Evolutionary conservation across 2,797 vertebrate species (phyloP), one percentile per base, ranked within the genome.

Genomic region (Sus cebifrons): DNA sequence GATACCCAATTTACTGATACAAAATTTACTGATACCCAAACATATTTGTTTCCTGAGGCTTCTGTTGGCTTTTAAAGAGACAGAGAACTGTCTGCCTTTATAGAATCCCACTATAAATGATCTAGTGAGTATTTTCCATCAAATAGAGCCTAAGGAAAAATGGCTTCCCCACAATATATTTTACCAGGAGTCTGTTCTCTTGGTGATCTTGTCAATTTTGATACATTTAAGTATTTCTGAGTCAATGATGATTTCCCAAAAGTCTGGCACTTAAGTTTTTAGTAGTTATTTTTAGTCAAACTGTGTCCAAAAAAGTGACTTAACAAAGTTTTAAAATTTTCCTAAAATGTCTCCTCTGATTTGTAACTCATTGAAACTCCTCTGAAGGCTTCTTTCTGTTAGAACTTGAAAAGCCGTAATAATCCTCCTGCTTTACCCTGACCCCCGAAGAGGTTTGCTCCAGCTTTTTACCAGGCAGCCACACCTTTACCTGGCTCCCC

Each of bases 141-240:
- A 85, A 29, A 52, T 25, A 83, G 17, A 36, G 12, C 18, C 17
- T 64, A 86, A 89, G 44, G 56, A 93, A 85, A 94, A 85, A 86
- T 75, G 13, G 8, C 16, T 94, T 92, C 16, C 49, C 9, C 8
- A 32, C 0, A 82, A 36, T 91, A 20, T 71, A n/a, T 89, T 91
- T 95, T 94, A 82, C 56, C 44, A 25, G 68, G 29, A 89, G 36
- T 85, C 40, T 75, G 0, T 91, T 93, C 27, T 32, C 23, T 87
- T 92, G 67, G 23, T 11, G 3, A 21, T 40, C 20, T 92, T 94
- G 58, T 77, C 68, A 79, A n/a, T 40, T 95, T 84, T 81, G 84
- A 92, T 87, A 27, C 52, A 86, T 93, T 84, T 89, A 86, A 84
- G 62, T 18, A 74, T 77, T 96, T 96, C 81, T 71, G 64, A 89